Evolutionary conservation across 2,113 vertebrate genomes (phyloP).

Genomic region (Oncorhynchus keta): DNA sequence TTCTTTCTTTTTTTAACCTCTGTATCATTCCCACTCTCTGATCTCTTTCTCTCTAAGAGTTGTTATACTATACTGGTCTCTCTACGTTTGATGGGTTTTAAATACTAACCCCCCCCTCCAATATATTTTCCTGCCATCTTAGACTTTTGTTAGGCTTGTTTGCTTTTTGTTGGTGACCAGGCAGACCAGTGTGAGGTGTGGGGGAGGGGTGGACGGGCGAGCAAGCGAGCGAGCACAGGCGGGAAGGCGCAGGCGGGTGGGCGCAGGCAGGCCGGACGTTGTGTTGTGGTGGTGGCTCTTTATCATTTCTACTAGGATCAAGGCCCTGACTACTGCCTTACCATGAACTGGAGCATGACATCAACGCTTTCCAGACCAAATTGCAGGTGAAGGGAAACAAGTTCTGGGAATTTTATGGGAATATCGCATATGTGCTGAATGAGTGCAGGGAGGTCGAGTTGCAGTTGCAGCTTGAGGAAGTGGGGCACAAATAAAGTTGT

Average conservation of each 20-base stretch:
- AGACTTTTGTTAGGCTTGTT: background rate
- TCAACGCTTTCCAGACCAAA: background rate
- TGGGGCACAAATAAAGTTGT: background rate
- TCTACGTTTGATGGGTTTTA: background rate
- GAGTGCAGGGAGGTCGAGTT: background rate
- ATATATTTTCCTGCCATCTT: background rate
- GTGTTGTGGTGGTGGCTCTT: slow-evolving; percentile 2
- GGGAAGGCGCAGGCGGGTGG: background rate
- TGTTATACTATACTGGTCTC: background rate
- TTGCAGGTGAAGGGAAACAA: background rate
- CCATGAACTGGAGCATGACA: slow-evolving; percentile 5
- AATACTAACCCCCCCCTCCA: background rate
- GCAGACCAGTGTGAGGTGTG: background rate
- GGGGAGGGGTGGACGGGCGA: background rate
- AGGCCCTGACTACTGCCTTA: background rate
- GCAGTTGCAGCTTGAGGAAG: background rate
- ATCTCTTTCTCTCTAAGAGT: slow-evolving; percentile 12
- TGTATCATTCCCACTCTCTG: background rate
- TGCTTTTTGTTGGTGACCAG: background rate
- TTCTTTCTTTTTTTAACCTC: slow-evolving; percentile 14
- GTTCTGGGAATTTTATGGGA: background rate
- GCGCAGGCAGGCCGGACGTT: background rate
- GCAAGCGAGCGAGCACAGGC: background rate
- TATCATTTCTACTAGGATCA: background rate
- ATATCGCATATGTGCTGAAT: background rate